Base-by-base conservation (phyloP, 1,140 invertebrate species). In the Calliopsis andreniformis region DNA sequence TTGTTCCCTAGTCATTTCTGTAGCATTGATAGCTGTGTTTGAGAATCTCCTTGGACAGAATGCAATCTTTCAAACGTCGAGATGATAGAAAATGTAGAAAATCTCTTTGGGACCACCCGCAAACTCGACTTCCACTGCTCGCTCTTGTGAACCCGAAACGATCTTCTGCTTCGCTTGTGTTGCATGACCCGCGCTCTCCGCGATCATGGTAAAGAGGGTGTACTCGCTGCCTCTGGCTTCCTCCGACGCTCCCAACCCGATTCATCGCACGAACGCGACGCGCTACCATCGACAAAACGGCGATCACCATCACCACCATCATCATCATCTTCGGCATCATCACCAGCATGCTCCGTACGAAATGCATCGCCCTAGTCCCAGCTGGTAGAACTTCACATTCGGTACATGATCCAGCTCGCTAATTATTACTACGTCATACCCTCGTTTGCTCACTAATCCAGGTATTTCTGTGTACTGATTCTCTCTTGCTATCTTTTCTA, bases 151-250 rank as follows among this genome's bases (percentile, higher is more conserved):
- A 82, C 72, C 59, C 67, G 76, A 70, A 77, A 73, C 84, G 79
- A 83, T 80, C 80, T 88, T 89, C 86, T 90, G 89, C 90, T 92
- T 92, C 90, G 91, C 91, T 92, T 92, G 89, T 91, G 89, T 92
- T 92, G 90, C 91, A 91, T 92, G 89, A 90, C 75, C 80, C 88
- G 86, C 87, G 80, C 81, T 86, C 80, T 80, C 79, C 80, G 79
- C 83, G 76, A 87, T 76, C 79, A 70, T 58, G 66, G 79, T 85
- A 85, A 89, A 93, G 92, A 92, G 92, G 90, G 92, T 93, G 87
- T 93, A 93, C 89, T 92, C 92, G 90, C 91, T 93, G 87, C 92
- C 92, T 89, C 87, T 92, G 91, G 90, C 89, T 87, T 89, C 90
- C 87, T 89, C 89, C 77, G 86, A 87, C 84, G 88, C 88, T 84